Base-by-base conservation (phyloP, 2,113 vertebrate species). In the Nettapus auritus region DNA sequence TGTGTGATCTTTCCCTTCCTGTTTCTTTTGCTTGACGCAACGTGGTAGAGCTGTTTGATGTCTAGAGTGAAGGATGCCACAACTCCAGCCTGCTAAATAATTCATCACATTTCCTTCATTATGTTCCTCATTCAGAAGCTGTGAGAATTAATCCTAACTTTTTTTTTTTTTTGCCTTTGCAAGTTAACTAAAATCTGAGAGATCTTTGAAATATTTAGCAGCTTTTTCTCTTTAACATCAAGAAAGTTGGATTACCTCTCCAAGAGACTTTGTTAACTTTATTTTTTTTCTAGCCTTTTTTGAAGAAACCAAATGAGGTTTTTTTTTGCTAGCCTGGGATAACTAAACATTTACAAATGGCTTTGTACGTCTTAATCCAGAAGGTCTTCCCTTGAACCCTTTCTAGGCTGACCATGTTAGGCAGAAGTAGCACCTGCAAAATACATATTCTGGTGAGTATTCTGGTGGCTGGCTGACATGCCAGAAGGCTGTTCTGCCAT, bases 1-100 rank as follows among this genome's bases (percentile, higher is more conserved):
- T 97, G 97, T 97, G 97, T 91, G 93, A 95, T 97, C 96, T 93
- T 88, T 88, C 95, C 91, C 96, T 98, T 98, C 98, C 98, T 98
- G 96, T 98, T 98, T 96, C 98, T 98, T 95, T 90, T 95, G 92
- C 97, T 98, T 98, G 98, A 97, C 89, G 97, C 92, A 97, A 95
- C 25, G 1, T 94, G 62, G 74, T 89, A 46, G 46, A 89, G 81
- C 88, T 94, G 94, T 98, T 98, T 98, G 98, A 98, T 97, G 98
- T 98, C 94, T 94, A 95, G 85, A 97, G 89, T 7, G 92, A 96
- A 98, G 96, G 95, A 97, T 96, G 66, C 97, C 96, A 88, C 88
- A 95, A 90, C 75, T 94, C n/a, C 89, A 93, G 68, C 74, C 94
- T 93, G 95, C 97, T 95, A 96, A 97, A 97, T 88, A 97, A 97